Percentiles rank a stretch among this genome's conserved stretches.
phyloP scores from a whole-genome alignment of 1,140 invertebrate species.

The Drosophila chauvacae region DNA sequence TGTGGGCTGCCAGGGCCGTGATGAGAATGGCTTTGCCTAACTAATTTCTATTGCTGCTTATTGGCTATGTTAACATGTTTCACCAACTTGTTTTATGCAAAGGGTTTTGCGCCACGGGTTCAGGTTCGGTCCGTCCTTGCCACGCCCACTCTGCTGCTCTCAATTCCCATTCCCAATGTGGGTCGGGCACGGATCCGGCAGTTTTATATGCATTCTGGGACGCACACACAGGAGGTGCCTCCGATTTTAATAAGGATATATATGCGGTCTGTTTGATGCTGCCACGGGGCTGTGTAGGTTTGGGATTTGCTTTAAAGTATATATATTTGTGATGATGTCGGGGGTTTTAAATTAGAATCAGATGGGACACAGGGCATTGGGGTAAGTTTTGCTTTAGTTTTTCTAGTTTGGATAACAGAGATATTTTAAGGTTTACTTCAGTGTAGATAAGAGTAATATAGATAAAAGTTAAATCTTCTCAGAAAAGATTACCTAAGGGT shows the following conservation, averaged over 20 bases:
- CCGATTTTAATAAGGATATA: conserved; percentile 78
- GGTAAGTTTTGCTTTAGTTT: conserved; percentile 24
- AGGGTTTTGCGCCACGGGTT: conserved; percentile 49
- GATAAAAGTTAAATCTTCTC: background rate
- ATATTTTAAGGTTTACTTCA: background rate
- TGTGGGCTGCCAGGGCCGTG: conserved; percentile 71
- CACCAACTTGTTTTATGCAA: conserved; percentile 78
- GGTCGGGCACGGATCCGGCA: conserved; percentile 22
- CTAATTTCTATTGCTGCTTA: conserved; percentile 83
- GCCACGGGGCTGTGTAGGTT: conserved; percentile 11
- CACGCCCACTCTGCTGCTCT: conserved; percentile 1
- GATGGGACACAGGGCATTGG: background rate
- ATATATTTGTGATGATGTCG: conserved; percentile 11
- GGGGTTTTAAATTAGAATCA: conserved; percentile 27
- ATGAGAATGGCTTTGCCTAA: conserved; percentile 80
- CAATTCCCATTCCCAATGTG: conserved; percentile 20
- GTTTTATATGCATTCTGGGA: conserved; percentile 80
- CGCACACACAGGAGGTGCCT: conserved; percentile 57
- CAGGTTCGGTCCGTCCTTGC: conserved; percentile 9
- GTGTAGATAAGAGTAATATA: background rate
- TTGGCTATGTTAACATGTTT: conserved; percentile 83
- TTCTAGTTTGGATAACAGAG: background rate
- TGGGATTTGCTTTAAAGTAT: conserved; percentile 20
- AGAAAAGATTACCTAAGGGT: background rate
- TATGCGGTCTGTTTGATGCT: conserved; percentile 78